These are phyloP conservation scores for Cyaniris semiargus DNA, from an alignment of 2,888 invertebrate genomes.

Conservation along the genomic window DNA sequence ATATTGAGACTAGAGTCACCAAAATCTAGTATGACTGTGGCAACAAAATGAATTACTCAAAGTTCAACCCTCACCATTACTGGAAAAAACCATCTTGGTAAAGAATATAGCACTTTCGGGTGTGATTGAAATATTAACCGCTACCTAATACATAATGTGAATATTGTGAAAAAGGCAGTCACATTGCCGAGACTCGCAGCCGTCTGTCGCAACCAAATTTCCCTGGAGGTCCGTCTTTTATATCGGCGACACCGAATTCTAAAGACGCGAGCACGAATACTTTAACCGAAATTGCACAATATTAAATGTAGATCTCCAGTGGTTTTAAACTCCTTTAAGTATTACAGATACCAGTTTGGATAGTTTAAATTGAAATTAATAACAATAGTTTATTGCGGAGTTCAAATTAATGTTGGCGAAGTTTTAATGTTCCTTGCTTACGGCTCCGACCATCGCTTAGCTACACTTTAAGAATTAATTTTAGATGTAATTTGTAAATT, in stretches of 20 bases:
- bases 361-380: constrained; percentile 56
- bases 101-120: not conserved
- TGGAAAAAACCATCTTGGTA: not conserved
- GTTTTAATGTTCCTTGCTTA: constrained; percentile 53
- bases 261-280: constrained; percentile 18
- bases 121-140: not conserved
- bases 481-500: too few species aligned
- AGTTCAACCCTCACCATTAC: too few species aligned
- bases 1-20: too few species aligned
- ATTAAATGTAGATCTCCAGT: not conserved
- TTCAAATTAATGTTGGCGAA: constrained; percentile 55
- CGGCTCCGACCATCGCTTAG: constrained; percentile 40
- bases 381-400: constrained; percentile 54
- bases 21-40: too few species aligned
- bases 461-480: constrained; percentile 35
- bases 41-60: too few species aligned
- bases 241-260: constrained; percentile 45
- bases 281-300: not conserved
- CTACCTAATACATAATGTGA: constrained; percentile 5
- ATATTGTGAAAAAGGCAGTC: constrained; percentile 47
- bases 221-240: constrained; percentile 69
- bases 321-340: constrained; percentile 38
- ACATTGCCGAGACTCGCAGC: constrained; percentile 64
- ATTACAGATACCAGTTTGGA: constrained; percentile 31
- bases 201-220: constrained; percentile 72